These are phyloP conservation scores for Lophochroa leadbeateri DNA, from an alignment of 2,113 vertebrate genomes.

Conservation along the genomic window DNA sequence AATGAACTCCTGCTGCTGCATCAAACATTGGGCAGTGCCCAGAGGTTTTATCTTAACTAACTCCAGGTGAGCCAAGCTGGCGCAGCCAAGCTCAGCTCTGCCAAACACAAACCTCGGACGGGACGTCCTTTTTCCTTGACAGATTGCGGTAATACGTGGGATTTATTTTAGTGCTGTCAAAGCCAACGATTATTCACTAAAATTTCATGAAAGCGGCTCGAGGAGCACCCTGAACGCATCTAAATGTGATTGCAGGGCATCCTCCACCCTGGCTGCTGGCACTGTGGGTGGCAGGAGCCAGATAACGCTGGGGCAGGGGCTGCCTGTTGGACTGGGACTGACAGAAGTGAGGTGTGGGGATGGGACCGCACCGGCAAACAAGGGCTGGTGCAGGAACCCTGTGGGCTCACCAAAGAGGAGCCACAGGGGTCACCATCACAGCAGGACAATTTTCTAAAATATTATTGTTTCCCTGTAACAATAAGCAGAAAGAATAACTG, in stretches of 20 bases:
- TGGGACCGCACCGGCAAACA: too few species aligned
- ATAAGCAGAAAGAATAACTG: too few species aligned
- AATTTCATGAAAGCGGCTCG: background rate
- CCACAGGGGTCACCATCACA: rapidly evolving
- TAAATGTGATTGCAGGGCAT: rapidly evolving
- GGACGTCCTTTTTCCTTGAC: background rate
- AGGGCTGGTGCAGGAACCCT: background rate
- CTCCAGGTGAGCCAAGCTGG: background rate
- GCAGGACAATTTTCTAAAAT: too few species aligned
- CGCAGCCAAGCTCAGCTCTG: background rate
- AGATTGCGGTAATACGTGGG: background rate
- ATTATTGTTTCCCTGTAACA: too few species aligned
- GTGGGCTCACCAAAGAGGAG: background rate
- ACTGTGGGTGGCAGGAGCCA: background rate
- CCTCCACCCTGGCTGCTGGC: background rate
- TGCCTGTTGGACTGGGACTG: rapidly evolving
- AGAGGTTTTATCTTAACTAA: constrained; percentile 44
- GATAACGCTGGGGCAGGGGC: background rate
- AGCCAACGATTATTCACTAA: constrained; percentile 18
- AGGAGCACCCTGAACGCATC: rapidly evolving
- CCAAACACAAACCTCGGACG: background rate
- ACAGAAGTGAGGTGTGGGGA: background rate
- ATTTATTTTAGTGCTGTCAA: constrained; percentile 17
- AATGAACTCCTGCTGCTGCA: background rate
- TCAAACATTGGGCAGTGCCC: constrained; percentile 12